Evolutionary conservation across 2,888 invertebrate species (phyloP).

Genomic region (Phania funesta): DNA sequence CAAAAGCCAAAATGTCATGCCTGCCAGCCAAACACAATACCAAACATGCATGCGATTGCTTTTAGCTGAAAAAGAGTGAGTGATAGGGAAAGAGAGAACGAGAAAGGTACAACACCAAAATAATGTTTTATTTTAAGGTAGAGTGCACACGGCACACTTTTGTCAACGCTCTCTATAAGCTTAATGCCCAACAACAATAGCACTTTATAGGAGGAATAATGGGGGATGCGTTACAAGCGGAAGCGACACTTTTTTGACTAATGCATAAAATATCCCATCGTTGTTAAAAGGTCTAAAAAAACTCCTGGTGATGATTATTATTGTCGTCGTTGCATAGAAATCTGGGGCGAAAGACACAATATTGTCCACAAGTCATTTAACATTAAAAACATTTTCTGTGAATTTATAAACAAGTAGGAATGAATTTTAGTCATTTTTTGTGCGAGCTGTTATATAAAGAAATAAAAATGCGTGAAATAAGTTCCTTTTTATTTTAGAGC

Average conservation of each 20-base stretch:
- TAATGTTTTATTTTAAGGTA: conserved; percentile 68
- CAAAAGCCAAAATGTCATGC: conserved; percentile 73
- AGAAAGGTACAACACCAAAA: conserved; percentile 34
- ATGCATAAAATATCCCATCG: conserved; percentile 62
- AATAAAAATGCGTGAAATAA: conserved; percentile 61
- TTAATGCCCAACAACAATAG: conserved; percentile 55
- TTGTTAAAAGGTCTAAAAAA: conserved; percentile 1
- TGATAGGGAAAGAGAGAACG: background rate
- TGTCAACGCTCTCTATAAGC: conserved; percentile 35
- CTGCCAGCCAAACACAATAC: conserved; percentile 30
- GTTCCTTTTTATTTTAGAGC: conserved; percentile 39
- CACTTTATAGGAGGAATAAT: conserved; percentile 40
- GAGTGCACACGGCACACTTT: conserved; percentile 68
- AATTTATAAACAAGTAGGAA: conserved; percentile 24
- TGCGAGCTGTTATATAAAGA: background rate
- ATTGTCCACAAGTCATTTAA: conserved; percentile 66
- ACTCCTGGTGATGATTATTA: conserved; percentile 52
- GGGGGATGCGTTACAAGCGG: conserved; percentile 49
- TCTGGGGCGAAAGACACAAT: conserved; percentile 26
- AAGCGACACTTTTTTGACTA: conserved; percentile 50
- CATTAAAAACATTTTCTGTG: conserved; percentile 54
- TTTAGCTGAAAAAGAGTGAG: conserved; percentile 33
- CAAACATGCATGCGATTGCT: conserved; percentile 55
- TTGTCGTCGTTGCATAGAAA: conserved; percentile 33
- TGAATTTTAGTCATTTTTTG: conserved; percentile 16